Conservation (phyloP, 2,797 vertebrate species). For the Ateles fusciceps region DNA sequence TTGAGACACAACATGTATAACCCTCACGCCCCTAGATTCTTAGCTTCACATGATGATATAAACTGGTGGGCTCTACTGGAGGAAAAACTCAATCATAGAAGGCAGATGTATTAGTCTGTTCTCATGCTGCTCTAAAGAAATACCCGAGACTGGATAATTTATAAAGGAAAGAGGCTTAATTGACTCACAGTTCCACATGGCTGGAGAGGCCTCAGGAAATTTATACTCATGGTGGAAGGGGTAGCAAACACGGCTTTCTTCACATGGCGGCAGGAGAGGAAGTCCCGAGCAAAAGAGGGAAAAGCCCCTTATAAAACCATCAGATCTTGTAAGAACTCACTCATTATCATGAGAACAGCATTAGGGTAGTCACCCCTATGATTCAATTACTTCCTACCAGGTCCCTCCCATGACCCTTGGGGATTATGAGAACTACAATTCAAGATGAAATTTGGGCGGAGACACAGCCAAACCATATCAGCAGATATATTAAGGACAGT, state of each 20-base stretch:
- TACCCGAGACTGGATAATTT: not conserved
- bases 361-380: not conserved
- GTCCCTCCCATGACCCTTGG: not conserved
- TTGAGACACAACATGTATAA: slow-evolving; percentile 31
- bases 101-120: not conserved
- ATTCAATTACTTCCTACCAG: not conserved
- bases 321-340: not conserved
- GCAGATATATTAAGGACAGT: not conserved
- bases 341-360: not conserved
- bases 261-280: not conserved
- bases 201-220: not conserved
- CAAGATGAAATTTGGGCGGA: not conserved
- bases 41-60: slow-evolving; percentile 14
- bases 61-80: not conserved
- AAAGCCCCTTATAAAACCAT: not conserved
- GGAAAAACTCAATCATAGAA: slow-evolving; percentile 35
- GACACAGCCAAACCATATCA: too few species aligned
- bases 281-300: not conserved
- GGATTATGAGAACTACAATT: not conserved
- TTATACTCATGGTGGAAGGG: not conserved
- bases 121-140: not conserved
- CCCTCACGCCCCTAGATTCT: not conserved
- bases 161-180: not conserved
- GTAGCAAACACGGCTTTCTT: not conserved
- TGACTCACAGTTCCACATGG: not conserved